Evolutionary conservation across 2,888 invertebrate genomes (phyloP), one percentile per base, ranked within the genome.

Genomic region (Papilio gigon): DNA sequence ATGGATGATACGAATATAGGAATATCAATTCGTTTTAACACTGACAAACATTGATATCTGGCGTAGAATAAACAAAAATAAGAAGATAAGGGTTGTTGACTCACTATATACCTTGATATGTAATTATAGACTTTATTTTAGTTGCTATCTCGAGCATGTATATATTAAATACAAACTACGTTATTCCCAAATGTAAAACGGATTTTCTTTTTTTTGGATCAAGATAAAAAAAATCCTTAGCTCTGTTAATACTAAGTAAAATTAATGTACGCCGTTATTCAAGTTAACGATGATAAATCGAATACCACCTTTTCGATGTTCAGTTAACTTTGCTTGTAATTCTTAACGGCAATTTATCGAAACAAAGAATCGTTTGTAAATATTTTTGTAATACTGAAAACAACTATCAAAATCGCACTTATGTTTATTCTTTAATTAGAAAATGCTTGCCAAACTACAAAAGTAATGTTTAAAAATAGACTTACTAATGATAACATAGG

Each of bases 241-340:
- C n/a, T 33, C 14, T 35, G 58, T 58, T 58, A 33, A 58, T 58
- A 12, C 35, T 59, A 20, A 59, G 58, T 59, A 17, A 58, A 35
- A 59, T 59, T 59, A 35, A 59, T 59, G 58, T 59, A 20, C 9
- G 35, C 35, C 12, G 37, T 59, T 37, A 35, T 37, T 37, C 33
- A 59, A 59, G 22, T 37, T 35, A 59, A 59, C n/a, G 22, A 37
- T 35, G 59, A 59, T 37, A 59, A 35, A 59, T 35, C 22, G 59
- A 59, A 59, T 33, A 59, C 20, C 20, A 59, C 59, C 59, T 59
- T 22, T 35, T 59, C 22, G 59, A 20, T 22, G 35, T 59, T 37
- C 12, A 35, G 20, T 35, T 59, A 59, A 59, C 22, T 59, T 35
- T 59, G 35, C 12, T 35, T 35, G 58, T 35, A 33, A 59, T 35